These are phyloP conservation scores for Apodemia mormo DNA, from an alignment of 2,888 invertebrate species.

Conservation along the genomic window DNA sequence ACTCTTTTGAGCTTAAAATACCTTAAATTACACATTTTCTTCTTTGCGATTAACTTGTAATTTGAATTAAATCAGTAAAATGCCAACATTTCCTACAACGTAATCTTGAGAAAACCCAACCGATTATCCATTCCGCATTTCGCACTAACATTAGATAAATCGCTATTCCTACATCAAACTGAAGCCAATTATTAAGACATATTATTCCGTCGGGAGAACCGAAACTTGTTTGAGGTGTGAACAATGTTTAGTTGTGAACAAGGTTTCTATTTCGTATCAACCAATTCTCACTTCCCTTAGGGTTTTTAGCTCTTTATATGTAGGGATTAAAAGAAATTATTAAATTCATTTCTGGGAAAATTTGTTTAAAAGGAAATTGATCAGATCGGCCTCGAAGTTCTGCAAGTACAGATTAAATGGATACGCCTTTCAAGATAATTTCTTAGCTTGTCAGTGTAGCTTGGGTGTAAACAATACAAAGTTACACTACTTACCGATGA, in stretches of 20 bases:
- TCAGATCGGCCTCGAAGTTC: too few relatives aligned
- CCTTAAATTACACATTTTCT: too few relatives aligned
- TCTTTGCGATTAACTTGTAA: too few relatives aligned
- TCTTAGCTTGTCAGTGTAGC: too few relatives aligned
- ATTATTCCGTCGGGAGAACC: conserved; percentile 44
- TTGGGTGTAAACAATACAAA: too few relatives aligned
- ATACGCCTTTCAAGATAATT: too few relatives aligned
- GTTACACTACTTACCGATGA: too few relatives aligned
- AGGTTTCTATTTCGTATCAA: conserved; percentile 7
- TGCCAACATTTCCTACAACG: background rate
- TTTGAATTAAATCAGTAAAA: background rate
- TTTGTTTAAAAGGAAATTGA: too few relatives aligned
- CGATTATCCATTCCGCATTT: background rate
- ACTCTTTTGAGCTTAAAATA: too few relatives aligned
- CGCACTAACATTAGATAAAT: conserved; percentile 38
- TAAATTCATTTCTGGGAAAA: background rate
- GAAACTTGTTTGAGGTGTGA: conserved; percentile 24
- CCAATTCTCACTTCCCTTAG: background rate
- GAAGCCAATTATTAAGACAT: conserved; percentile 54
- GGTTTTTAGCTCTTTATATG: background rate
- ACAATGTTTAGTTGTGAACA: conserved; percentile 22
- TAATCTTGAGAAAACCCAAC: background rate
- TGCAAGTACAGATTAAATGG: too few relatives aligned
- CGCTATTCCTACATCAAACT: conserved; percentile 40
- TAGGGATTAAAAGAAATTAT: background rate